phyloP scores from a whole-genome alignment of 2,113 vertebrate species.

The Myiagra hebetior region DNA sequence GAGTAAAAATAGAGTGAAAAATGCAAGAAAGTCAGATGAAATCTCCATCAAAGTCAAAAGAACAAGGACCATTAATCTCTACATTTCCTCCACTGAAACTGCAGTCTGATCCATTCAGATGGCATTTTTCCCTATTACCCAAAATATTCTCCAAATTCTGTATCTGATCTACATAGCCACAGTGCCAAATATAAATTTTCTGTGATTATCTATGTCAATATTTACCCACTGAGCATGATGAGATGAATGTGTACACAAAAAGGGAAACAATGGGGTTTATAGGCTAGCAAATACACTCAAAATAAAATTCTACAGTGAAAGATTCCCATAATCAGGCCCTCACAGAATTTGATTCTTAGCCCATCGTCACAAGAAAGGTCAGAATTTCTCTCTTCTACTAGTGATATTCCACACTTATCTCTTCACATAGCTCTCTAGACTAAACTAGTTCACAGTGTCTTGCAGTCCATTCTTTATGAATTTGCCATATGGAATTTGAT shows the following conservation, averaged over 20 bases:
- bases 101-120: background rate
- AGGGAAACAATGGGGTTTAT: background rate
- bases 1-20: background rate
- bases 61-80: background rate
- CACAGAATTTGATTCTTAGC: background rate
- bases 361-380: background rate
- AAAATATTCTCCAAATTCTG: background rate
- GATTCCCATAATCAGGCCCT: background rate
- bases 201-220: background rate
- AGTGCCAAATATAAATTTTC: background rate
- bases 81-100: background rate
- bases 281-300: background rate
- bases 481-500: background rate
- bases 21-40: background rate
- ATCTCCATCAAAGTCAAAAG: background rate
- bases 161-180: background rate
- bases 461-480: background rate
- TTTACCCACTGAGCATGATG: background rate
- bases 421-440: background rate
- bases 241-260: background rate
- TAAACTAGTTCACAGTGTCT: background rate
- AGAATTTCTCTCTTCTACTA: background rate
- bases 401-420: rapidly evolving
- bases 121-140: background rate
- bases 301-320: background rate